Evolutionary conservation across 2,113 vertebrate species (phyloP), one percentile per base, ranked within the genome.

Genomic region (western clawed frog (Xenopus tropicalis)): DNA sequence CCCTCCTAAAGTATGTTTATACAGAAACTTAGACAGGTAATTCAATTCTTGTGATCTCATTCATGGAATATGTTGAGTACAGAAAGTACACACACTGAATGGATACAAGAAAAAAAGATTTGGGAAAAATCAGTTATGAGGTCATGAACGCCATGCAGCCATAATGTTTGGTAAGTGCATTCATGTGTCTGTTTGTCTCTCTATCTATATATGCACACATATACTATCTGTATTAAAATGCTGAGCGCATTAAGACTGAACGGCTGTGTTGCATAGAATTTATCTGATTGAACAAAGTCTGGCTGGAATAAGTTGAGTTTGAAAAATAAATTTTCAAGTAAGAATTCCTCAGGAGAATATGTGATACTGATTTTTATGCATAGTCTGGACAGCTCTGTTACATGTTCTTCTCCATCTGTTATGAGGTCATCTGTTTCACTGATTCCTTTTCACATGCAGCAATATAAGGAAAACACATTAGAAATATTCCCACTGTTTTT

Each of bases 331-430:
- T 21, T 59, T 59, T 59, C 20, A 59, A 59, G 57, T 7, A 23
- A 2, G 12, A 23, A 24, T 24, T 14, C 8, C 11, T 14, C 20
- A 59, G 20, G 21, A 11, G 57, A 23, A 59, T 23, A 59, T 24
- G 22, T 59, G 57, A 59, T 59, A 59, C 57, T 23, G 57, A 23
- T 23, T 23, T 59, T 54, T 23, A 59, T 23, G 57, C 22, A 14
- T 14, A 23, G 20, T 23, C 20, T 59, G 57, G 57, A 59, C 22
- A 59, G 57, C 57, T 59, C 21, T 59, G 22, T 59, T 59, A 23
- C 20, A 59, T 59, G 57, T 59, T 59, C 57, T 24, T 59, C 57
- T 59, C 20, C 57, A 59, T 59, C 57, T 59, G 57, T 59, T 59
- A 59, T 59, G 57, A 59, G 22, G 21, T 59, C 20, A 59, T 59